phyloP scores from a whole-genome alignment of 2,888 invertebrate genomes.

The Dryobota labecula region DNA sequence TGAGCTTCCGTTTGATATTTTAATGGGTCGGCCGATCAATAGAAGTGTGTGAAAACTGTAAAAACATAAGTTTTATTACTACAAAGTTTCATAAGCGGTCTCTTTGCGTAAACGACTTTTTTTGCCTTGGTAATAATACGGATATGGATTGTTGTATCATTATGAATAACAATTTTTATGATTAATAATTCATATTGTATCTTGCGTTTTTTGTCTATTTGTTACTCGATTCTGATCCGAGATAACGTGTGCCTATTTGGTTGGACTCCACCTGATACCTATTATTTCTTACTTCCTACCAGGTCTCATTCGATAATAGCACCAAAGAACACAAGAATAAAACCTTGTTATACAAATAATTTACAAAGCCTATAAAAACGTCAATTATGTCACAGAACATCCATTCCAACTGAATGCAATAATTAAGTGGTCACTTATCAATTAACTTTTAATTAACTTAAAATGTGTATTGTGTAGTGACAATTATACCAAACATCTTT shows the following conservation, averaged over 20 bases:
- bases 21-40: slow-evolving; percentile 77
- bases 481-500: slow-evolving; percentile 17
- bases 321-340: background rate
- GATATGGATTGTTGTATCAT: slow-evolving; percentile 64
- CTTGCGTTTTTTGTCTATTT: slow-evolving; percentile 62
- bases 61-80: slow-evolving; percentile 77
- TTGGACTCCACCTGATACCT: slow-evolving; percentile 2
- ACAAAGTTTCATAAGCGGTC: slow-evolving; percentile 79
- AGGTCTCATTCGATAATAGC: background rate
- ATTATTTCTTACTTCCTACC: slow-evolving; percentile 41
- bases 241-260: slow-evolving; percentile 51
- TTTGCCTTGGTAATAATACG: slow-evolving; percentile 61
- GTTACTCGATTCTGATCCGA: slow-evolving; percentile 60
- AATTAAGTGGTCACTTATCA: slow-evolving; percentile 23
- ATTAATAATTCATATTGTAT: slow-evolving; percentile 65
- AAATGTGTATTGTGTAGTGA: slow-evolving; percentile 12
- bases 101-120: slow-evolving; percentile 63
- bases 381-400: slow-evolving; percentile 22
- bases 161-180: slow-evolving; percentile 66
- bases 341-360: slow-evolving; percentile 2
- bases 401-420: slow-evolving; percentile 20
- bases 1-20: slow-evolving; percentile 86
- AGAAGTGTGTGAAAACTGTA: slow-evolving; percentile 79
- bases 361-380: slow-evolving; percentile 2
- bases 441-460: slow-evolving; percentile 33